Percentiles rank a stretch among this genome's conserved stretches.
phyloP scores from a whole-genome alignment of 2,797 vertebrate genomes.

The Dermochelys coriacea region DNA sequence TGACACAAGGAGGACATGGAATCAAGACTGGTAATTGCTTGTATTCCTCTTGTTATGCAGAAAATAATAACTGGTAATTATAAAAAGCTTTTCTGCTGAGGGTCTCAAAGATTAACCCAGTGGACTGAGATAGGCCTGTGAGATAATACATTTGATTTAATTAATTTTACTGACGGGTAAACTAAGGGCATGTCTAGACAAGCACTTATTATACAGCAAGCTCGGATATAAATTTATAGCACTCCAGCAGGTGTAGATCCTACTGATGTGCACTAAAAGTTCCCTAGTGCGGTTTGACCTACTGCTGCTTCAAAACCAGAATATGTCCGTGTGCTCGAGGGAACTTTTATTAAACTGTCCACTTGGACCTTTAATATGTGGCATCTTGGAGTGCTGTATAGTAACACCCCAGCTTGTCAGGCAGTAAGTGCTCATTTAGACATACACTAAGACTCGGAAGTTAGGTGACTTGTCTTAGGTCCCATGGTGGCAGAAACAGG shows the following conservation, averaged over 20 bases:
- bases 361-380: too few relatives aligned
- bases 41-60: slow-evolving; percentile 28
- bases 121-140: neutral
- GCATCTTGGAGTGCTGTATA: neutral
- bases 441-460: neutral
- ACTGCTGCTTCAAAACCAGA: neutral
- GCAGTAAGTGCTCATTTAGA: neutral
- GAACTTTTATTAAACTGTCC: neutral
- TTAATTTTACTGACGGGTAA: neutral
- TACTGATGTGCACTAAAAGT: neutral
- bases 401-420: neutral
- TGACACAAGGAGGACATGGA: slow-evolving; percentile 38
- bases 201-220: neutral
- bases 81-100: slow-evolving; percentile 36
- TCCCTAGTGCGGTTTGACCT: neutral
- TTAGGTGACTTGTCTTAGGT: neutral
- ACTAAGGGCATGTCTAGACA: neutral
- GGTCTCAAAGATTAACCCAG: slow-evolving; percentile 25
- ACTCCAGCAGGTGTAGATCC: neutral
- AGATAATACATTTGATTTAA: neutral
- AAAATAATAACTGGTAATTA: slow-evolving; percentile 51
- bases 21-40: slow-evolving; percentile 52
- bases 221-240: neutral
- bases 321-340: neutral
- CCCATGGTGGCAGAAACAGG: neutral